A percentile compares a stretch with the other conserved stretches of the same genome.
Evolutionary conservation across 2,113 vertebrate species (phyloP).

Genomic region (Hippocampus comes): DNA sequence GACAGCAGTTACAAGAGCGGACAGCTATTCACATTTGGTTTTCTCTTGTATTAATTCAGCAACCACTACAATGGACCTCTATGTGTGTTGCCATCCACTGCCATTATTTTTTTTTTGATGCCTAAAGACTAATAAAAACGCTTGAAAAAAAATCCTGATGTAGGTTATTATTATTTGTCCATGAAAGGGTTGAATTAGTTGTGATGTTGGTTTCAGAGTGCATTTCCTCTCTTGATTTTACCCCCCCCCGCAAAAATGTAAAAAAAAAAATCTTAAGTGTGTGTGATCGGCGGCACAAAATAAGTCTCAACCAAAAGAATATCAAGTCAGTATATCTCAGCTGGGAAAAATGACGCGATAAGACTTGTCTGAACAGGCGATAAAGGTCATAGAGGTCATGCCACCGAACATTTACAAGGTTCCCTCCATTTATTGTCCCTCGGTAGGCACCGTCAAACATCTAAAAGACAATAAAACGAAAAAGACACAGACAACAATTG

Average conservation of each 20-base stretch:
- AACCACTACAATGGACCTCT: too few species aligned
- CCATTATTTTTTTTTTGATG: too few species aligned
- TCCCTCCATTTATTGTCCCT: constrained; percentile 33
- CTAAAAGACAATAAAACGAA: constrained; percentile 43
- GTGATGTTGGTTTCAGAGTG: background rate
- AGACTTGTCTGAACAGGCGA: background rate
- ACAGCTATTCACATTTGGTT: too few species aligned
- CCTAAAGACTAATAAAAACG: too few species aligned
- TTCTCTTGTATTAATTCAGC: too few species aligned
- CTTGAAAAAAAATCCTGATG: too few species aligned
- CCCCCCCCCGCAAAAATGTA: too few species aligned
- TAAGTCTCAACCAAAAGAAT: background rate
- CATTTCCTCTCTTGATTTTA: background rate
- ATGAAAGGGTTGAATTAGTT: background rate
- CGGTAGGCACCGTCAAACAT: constrained; percentile 34
- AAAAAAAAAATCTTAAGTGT: too few species aligned
- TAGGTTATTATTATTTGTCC: too few species aligned
- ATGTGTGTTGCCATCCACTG: too few species aligned
- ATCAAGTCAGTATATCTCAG: background rate
- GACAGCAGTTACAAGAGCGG: too few species aligned
- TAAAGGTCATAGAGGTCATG: constrained; percentile 26
- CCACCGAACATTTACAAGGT: constrained; percentile 42
- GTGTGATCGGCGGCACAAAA: background rate
- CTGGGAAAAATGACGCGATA: background rate
- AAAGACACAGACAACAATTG: constrained; percentile 31